A percentile compares a stretch with the other conserved stretches of the same genome.
These are phyloP conservation scores for Brachionus angularis DNA, from an alignment of 1,140 invertebrate genomes.

Conservation along the genomic window DNA sequence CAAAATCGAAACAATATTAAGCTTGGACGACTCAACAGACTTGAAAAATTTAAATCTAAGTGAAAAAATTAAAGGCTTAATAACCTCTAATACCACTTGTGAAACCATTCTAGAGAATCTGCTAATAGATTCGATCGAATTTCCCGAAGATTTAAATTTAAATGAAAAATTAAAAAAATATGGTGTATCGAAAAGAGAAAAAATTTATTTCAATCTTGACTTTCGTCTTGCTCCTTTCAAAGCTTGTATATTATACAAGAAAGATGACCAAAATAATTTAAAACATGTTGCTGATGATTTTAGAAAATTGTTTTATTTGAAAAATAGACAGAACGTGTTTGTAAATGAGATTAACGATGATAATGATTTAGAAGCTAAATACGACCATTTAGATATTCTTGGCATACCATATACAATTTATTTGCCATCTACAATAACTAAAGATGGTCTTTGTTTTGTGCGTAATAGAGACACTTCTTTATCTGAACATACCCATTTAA, in stretches of 20 bases:
- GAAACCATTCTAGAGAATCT: conserved; percentile 21
- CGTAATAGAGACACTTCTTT: conserved; percentile 28
- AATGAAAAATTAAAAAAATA: conserved; percentile 3
- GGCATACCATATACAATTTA: conserved; percentile 40
- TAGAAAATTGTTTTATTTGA: conserved; percentile 17
- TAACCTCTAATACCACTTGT: background rate
- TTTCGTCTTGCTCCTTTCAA: conserved; percentile 38
- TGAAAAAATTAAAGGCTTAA: background rate
- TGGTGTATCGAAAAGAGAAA: background rate
- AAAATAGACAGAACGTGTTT: background rate
- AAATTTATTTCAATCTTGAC: conserved; percentile 28
- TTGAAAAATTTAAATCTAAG: conserved; percentile 3
- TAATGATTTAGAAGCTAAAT: background rate
- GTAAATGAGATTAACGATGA: background rate
- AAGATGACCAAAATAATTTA: background rate
- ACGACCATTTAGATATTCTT: conserved; percentile 11
- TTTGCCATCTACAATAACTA: conserved; percentile 4
- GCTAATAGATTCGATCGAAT: conserved; percentile 28
- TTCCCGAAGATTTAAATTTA: conserved; percentile 16
- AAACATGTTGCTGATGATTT: conserved; percentile 7
- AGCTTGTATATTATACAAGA: conserved; percentile 3
- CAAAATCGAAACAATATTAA: conserved; percentile 7
- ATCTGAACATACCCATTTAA: conserved; percentile 30
- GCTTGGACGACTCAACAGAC: background rate
- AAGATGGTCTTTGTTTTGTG: conserved; percentile 15